phyloP scores from a whole-genome alignment of 2,888 invertebrate species.

The Lottia gigantea region DNA sequence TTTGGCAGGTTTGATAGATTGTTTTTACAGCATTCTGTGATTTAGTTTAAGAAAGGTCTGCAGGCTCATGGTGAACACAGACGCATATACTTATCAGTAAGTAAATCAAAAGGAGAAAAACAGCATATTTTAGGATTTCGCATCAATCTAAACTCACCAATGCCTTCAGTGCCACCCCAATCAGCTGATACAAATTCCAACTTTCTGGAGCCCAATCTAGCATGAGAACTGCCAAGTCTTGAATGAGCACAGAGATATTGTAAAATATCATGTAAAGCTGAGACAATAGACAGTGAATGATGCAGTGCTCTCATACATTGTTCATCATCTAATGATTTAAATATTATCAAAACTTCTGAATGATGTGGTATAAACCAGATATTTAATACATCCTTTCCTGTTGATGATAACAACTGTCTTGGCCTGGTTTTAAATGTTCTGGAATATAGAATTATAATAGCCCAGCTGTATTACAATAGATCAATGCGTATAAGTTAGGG shows the following conservation, averaged over 20 bases:
- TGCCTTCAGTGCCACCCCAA: conserved; percentile 67
- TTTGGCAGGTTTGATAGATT: no score
- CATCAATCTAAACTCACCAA: conserved; percentile 46
- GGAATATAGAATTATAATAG: conserved; percentile 14
- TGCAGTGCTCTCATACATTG: conserved; percentile 52
- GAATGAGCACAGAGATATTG: conserved; percentile 66
- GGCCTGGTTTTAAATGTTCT: conserved; percentile 60
- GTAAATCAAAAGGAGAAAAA: no score
- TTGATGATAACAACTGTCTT: conserved; percentile 56
- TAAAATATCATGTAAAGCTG: conserved; percentile 65
- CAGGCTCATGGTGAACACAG: no score
- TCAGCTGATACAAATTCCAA: conserved; percentile 63
- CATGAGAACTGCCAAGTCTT: conserved; percentile 59
- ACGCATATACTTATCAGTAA: background rate
- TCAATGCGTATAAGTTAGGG: no score
- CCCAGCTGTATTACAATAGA: no score
- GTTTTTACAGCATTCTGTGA: no score
- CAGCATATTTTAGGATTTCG: no score
- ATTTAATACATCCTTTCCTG: conserved; percentile 63
- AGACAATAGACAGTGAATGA: conserved; percentile 54
- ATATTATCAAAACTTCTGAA: conserved; percentile 62
- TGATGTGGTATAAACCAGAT: conserved; percentile 68
- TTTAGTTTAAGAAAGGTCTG: no score
- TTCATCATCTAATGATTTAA: conserved; percentile 58
- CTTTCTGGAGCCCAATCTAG: conserved; percentile 54